A percentile compares a stretch with the other conserved stretches of the same genome.
These are phyloP conservation scores for Agrotis clavis DNA, from an alignment of 2,888 invertebrate genomes.

Conservation along the genomic window DNA sequence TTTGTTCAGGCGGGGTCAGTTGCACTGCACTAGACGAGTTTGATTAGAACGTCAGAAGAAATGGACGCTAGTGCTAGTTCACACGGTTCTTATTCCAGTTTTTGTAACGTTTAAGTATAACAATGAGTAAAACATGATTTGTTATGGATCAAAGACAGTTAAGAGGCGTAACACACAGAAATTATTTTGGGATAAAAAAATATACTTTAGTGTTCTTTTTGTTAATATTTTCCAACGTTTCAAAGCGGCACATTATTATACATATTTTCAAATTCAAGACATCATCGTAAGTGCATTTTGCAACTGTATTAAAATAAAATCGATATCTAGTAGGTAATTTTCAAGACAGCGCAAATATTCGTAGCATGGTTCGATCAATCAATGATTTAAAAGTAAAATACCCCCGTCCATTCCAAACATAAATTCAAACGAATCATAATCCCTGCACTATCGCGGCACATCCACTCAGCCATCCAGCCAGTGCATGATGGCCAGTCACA, in stretches of 20 bases:
- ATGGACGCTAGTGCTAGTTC: slow-evolving; percentile 41
- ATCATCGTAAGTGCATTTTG: no score
- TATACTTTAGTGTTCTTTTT: background rate
- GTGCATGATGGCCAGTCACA: slow-evolving; percentile 1
- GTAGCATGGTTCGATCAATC: background rate
- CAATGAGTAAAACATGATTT: slow-evolving; percentile 45
- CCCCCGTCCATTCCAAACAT: slow-evolving; percentile 1
- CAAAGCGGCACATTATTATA: background rate
- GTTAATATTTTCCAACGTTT: background rate
- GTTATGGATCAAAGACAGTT: slow-evolving; percentile 19
- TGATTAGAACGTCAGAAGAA: slow-evolving; percentile 28
- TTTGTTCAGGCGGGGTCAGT: slow-evolving; percentile 45
- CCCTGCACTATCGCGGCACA: slow-evolving; percentile 11
- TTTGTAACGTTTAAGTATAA: slow-evolving; percentile 26
- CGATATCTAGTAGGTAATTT: no score
- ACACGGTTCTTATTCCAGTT: slow-evolving; percentile 42
- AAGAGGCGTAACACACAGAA: background rate
- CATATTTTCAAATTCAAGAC: no score
- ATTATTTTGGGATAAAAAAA: background rate
- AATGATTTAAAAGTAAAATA: background rate
- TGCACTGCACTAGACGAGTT: slow-evolving; percentile 20
- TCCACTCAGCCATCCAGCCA: slow-evolving; percentile 24
- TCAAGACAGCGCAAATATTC: background rate
- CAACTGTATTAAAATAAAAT: no score
- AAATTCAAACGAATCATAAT: slow-evolving; percentile 24